Evolutionary conservation across 1,140 invertebrate genomes (phyloP).

Genomic region (Sminthurinus signatus): DNA sequence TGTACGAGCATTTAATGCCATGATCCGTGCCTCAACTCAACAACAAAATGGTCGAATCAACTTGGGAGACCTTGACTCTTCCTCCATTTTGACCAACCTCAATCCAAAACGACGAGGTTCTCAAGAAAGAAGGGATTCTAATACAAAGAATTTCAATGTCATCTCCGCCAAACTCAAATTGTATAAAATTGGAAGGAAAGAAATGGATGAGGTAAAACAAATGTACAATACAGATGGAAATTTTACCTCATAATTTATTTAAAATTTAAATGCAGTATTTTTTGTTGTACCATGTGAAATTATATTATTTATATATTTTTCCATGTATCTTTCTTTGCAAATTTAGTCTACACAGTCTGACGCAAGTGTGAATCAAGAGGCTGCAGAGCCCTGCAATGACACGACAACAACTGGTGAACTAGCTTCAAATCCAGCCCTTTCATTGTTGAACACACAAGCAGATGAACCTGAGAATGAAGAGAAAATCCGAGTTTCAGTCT

Average conservation of each 20-base stretch:
- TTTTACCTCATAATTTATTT: no score
- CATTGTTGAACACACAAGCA: no score
- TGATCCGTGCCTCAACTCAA: not conserved
- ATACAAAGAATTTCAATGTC: constrained; percentile 43
- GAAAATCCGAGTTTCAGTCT: constrained; percentile 55
- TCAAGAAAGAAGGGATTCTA: no score
- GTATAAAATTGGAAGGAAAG: constrained; percentile 49
- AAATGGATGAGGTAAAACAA: constrained; percentile 22
- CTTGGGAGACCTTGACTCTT: not conserved
- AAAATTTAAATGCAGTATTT: no score
- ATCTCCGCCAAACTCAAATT: constrained; percentile 53
- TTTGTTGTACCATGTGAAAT: no score
- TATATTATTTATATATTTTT: not conserved
- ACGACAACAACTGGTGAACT: no score
- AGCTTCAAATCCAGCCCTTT: no score
- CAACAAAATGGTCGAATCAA: not conserved
- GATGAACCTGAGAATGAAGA: no score
- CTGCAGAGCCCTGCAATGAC: constrained; percentile 31
- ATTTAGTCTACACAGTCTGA: no score
- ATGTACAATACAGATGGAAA: no score
- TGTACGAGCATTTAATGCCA: not conserved
- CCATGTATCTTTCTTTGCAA: no score
- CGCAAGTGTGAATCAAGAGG: no score
- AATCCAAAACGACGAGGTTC: not conserved
- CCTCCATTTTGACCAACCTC: not conserved